These are phyloP conservation scores for Pseudorhiza aurosa DNA, from an alignment of 30 jellyfish, hydroid and myxozoan species.

Conservation along the genomic window DNA sequence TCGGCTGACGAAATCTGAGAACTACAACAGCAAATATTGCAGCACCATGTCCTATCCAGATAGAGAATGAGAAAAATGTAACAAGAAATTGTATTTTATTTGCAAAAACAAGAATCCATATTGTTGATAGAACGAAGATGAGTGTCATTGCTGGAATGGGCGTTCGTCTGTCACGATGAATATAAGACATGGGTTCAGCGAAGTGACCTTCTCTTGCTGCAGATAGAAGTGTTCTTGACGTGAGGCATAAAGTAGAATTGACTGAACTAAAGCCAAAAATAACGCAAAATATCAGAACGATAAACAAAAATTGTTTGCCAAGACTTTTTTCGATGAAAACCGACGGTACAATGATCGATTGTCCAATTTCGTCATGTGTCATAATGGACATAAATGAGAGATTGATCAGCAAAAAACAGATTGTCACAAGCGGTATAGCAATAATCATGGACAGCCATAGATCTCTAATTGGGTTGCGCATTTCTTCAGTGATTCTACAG, in stretches of 20 bases:
- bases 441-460: conserved; percentile 21
- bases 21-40: conserved; percentile 45
- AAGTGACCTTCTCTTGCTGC: conserved; percentile 61
- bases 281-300: conserved; percentile 1
- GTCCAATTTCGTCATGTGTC: conserved; percentile 40
- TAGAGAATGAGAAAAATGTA: conserved; percentile 9
- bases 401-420: conserved; percentile 5
- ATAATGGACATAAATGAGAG: conserved; percentile 30
- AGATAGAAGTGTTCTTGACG: conserved; percentile 24
- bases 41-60: conserved; percentile 25
- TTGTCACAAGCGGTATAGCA: conserved; percentile 21
- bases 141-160: conserved; percentile 35
- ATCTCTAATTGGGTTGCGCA: conserved; percentile 36
- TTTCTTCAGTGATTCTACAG: conserved; percentile 27
- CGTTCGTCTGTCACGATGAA: conserved; percentile 10
- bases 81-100: conserved; percentile 11
- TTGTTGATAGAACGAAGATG: not conserved
- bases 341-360: conserved; percentile 28
- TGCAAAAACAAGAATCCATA: conserved; percentile 16
- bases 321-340: conserved; percentile 4
- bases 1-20: conserved; percentile 34
- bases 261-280: conserved; percentile 30
- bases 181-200: conserved; percentile 41
- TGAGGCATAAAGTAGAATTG: conserved; percentile 22
- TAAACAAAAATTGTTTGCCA: conserved; percentile 22